Conservation (phyloP, 2,888 invertebrate genomes). For the Ormyrus labotus region DNA sequence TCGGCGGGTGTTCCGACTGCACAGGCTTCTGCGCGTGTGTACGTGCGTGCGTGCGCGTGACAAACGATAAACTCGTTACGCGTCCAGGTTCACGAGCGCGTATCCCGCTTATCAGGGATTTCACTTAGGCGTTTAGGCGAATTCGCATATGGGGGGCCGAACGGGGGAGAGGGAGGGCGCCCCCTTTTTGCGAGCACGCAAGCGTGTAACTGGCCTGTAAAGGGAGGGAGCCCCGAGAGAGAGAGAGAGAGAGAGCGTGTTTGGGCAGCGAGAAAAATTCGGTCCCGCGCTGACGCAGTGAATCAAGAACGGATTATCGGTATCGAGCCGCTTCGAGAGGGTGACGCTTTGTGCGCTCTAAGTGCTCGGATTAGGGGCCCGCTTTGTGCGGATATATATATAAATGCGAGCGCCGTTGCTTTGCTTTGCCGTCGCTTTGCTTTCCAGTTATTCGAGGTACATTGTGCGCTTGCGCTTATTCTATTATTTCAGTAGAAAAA, state of each 20-base stretch:
- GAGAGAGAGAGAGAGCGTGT: not conserved
- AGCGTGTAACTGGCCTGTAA: conserved; percentile 37
- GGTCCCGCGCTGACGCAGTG: not conserved
- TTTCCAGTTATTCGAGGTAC: no score
- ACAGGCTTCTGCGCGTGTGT: not conserved
- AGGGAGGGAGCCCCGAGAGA: not conserved
- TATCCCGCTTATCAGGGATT: conserved; percentile 72
- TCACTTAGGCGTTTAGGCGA: conserved; percentile 68
- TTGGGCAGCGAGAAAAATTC: no score
- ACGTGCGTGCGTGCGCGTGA: conserved; percentile 10
- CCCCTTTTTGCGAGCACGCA: not conserved
- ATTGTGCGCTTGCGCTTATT: no score
- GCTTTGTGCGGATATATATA: no score
- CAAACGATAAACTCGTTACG: conserved; percentile 72
- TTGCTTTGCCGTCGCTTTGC: no score
- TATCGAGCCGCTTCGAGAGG: conserved; percentile 1
- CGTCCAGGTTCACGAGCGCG: conserved; percentile 57
- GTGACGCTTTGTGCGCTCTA: not conserved
- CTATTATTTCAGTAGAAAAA: no score
- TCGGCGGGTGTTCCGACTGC: conserved; percentile 25
- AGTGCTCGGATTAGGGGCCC: no score
- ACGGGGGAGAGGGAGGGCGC: conserved; percentile 36
- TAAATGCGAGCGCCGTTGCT: no score
- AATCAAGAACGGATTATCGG: conserved; percentile 43
- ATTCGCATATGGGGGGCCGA: conserved; percentile 42